Evolutionary conservation across 1,140 invertebrate genomes (phyloP), one percentile per base, ranked within the genome.

Genomic region (Scaptomyza graminum): DNA sequence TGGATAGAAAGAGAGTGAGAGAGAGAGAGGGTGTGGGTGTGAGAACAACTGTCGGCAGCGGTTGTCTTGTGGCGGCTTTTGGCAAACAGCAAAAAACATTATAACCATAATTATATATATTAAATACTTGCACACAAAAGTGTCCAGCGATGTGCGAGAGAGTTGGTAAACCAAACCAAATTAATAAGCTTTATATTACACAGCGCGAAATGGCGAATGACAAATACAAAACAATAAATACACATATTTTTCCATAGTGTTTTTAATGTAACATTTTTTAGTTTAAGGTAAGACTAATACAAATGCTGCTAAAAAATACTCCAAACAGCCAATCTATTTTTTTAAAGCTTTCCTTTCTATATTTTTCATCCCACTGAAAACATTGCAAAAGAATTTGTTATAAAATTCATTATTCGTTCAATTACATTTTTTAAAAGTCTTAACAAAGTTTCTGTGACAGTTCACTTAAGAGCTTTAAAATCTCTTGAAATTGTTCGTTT

Each of bases 111-210:
- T 5, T 41, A n/a, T 41, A 41, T 41, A 41, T 41, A 41, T 41
- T n/a, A 41, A 61, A 67, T 60, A 76, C 9, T 69, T 44, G 4
- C 54, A 51, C 25, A 80, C 64, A 63, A 66, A 73, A 82, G 44
- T 64, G 37, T 71, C 37, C 13, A 50, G 22, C 34, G 41, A 25
- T 59, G 59, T 6, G 31, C 8, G 47, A 37, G 18, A 44, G 16
- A 46, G 28, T 65, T 41, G 73, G 72, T 73, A 84, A 74, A 81
- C 74, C 64, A 79, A 83, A 79, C 75, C 16, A 76, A 83, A 76
- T 83, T 88, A 88, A 79, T 83, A 87, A 75, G 18, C 18, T 15
- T 5, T 25, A 47, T 7, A 16, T 7, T 66, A 22, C 62, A 71
- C 68, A 47, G 54, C 12, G 11, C 15, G 16, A 68, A 46, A 16